Conservation (phyloP, 2,888 invertebrate species). For the Teinopalpus imperialis region DNA sequence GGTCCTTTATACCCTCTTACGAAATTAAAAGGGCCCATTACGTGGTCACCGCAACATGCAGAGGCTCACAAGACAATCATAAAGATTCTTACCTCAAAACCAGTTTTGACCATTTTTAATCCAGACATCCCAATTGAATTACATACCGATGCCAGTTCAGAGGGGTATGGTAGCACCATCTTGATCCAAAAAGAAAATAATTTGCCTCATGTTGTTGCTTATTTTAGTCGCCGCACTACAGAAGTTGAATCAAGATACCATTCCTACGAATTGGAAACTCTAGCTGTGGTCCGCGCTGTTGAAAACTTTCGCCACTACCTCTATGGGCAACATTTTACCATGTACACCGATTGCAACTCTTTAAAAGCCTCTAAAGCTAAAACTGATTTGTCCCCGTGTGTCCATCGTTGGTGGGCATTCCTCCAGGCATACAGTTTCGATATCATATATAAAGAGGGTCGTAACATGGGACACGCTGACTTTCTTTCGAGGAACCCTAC, state of each 20-base stretch:
- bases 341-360: constrained; percentile 35
- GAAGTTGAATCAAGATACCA: constrained; percentile 29
- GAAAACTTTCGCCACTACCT: constrained; percentile 37
- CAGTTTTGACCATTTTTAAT: constrained; percentile 31
- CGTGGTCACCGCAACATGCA: constrained; percentile 30
- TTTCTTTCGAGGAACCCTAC: constrained; percentile 29
- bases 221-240: constrained; percentile 27
- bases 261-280: constrained; percentile 33
- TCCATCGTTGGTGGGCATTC: constrained; percentile 39
- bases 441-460: constrained; percentile 27
- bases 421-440: constrained; percentile 35
- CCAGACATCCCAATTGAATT: constrained; percentile 28
- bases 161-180: constrained; percentile 30
- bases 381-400: constrained; percentile 33
- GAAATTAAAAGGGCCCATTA: constrained; percentile 28
- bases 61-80: constrained; percentile 25
- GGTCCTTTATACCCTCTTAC: constrained; percentile 31
- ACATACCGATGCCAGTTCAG: constrained; percentile 31
- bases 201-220: constrained; percentile 25
- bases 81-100: constrained; percentile 22
- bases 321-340: constrained; percentile 27
- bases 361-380: constrained; percentile 36
- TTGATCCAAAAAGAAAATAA: constrained; percentile 26
- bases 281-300: constrained; percentile 32
- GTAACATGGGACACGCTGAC: constrained; percentile 26